A percentile compares a stretch with the other conserved stretches of the same genome.
Evolutionary conservation across 2,888 invertebrate genomes (phyloP).

Genomic region (Epistrophe grossulariae): DNA sequence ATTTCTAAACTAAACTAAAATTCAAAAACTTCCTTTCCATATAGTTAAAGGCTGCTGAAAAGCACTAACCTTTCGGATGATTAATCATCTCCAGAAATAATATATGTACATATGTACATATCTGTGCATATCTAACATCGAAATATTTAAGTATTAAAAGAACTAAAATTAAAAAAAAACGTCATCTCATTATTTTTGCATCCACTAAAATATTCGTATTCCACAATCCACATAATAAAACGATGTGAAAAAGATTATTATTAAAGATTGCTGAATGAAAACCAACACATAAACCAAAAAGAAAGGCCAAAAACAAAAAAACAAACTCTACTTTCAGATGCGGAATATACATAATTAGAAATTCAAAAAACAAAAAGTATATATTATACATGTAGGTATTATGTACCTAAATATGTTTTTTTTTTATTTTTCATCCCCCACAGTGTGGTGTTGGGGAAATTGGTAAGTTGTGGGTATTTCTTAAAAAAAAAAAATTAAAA

Average conservation of each 20-base stretch:
- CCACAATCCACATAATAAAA: not conserved
- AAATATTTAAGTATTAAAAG: not conserved
- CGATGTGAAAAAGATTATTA: not conserved
- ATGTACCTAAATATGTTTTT: not conserved
- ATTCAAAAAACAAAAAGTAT: slow-evolving; percentile 16
- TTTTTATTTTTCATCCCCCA: not conserved
- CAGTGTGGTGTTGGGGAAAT: not conserved
- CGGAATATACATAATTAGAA: slow-evolving; percentile 33
- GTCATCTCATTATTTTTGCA: slow-evolving; percentile 2
- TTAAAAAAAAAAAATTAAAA: not conserved
- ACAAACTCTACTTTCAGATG: not conserved
- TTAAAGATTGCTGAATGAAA: slow-evolving; percentile 25
- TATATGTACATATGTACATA: too few relatives aligned
- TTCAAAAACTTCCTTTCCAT: too few relatives aligned
- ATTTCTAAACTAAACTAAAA: too few relatives aligned
- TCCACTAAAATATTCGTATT: not conserved
- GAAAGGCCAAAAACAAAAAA: not conserved
- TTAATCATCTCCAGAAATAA: not conserved
- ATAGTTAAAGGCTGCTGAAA: not conserved
- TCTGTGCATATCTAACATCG: not conserved
- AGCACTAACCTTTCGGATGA: not conserved
- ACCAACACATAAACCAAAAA: slow-evolving; percentile 1
- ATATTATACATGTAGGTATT: too few relatives aligned
- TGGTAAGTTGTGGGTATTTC: not conserved
- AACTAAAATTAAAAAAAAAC: not conserved